phyloP scores from a whole-genome alignment of 2,113 vertebrate species.

The Cyphomyrus plagiostoma region DNA sequence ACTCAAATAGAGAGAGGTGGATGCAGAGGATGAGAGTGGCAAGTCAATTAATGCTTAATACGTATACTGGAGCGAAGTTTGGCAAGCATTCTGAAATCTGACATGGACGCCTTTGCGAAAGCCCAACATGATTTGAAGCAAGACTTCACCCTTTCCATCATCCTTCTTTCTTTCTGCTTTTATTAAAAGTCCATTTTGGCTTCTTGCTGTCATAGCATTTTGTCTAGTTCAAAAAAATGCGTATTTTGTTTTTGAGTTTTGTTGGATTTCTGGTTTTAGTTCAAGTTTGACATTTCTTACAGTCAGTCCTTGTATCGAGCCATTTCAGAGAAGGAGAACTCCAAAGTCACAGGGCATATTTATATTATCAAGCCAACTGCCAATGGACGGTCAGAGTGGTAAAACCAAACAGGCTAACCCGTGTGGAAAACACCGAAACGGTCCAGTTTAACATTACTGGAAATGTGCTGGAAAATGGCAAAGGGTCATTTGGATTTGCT shows the following conservation, averaged over 20 bases:
- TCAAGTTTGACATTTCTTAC: not conserved
- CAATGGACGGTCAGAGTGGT: not conserved
- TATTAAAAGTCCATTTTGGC: not conserved
- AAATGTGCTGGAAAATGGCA: not conserved
- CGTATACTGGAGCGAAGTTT: not conserved
- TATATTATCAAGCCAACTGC: not conserved
- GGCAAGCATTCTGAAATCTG: not conserved
- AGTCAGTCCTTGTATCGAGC: not conserved
- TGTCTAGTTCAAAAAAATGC: not conserved
- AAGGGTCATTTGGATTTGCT: not conserved
- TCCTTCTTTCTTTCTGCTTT: not conserved
- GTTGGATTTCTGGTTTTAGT: not conserved
- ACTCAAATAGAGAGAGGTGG: slow-evolving; percentile 51
- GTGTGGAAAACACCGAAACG: not conserved
- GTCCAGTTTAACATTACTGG: not conserved
- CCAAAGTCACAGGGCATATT: not conserved
- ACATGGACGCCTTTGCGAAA: not conserved
- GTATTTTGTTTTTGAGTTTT: not conserved
- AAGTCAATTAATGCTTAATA: slow-evolving; percentile 22
- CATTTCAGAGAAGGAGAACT: not conserved
- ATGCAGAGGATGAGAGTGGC: slow-evolving; percentile 40
- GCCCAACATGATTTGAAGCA: not conserved
- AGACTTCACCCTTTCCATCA: not conserved
- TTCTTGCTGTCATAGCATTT: not conserved
- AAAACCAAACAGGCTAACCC: not conserved